A percentile compares a stretch with the other conserved stretches of the same genome.
Conservation (phyloP, 2,113 vertebrate genomes). For the Piprites chloris region DNA sequence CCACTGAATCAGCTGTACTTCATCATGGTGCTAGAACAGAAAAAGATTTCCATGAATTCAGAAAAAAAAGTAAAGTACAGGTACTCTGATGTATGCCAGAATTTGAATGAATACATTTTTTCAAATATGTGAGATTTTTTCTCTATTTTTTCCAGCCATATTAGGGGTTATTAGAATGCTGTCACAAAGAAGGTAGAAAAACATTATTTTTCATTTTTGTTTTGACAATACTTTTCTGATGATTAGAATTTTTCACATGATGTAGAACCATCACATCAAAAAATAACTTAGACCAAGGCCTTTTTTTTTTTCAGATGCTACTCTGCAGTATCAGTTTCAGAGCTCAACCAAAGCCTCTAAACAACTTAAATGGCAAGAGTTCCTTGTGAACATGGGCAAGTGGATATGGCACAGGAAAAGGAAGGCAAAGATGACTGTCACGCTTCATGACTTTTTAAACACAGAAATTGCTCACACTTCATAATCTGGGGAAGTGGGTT, state of each 20-base stretch:
- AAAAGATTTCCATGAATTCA: neutral
- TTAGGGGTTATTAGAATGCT: neutral
- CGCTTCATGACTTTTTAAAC: neutral
- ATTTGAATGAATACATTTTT: neutral
- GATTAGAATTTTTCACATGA: neutral
- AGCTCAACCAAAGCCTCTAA: neutral
- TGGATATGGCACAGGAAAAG: neutral
- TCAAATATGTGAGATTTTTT: neutral
- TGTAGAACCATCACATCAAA: neutral
- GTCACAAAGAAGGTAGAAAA: neutral
- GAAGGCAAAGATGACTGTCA: neutral
- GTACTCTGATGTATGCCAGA: neutral
- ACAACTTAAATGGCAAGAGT: neutral
- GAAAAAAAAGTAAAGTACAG: neutral
- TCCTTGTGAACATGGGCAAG: neutral
- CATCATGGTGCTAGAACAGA: neutral
- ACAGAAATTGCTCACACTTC: neutral
- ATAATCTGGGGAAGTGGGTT: neutral
- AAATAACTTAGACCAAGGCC: neutral
- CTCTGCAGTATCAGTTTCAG: neutral
- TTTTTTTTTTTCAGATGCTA: neutral
- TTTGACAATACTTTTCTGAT: neutral
- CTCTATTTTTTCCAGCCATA: neutral
- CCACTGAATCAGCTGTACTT: neutral
- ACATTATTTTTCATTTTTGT: neutral